Percentiles rank a stretch among this genome's conserved stretches.
phyloP scores from a whole-genome alignment of 1,140 invertebrate species.

The Papilio glaucus region DNA sequence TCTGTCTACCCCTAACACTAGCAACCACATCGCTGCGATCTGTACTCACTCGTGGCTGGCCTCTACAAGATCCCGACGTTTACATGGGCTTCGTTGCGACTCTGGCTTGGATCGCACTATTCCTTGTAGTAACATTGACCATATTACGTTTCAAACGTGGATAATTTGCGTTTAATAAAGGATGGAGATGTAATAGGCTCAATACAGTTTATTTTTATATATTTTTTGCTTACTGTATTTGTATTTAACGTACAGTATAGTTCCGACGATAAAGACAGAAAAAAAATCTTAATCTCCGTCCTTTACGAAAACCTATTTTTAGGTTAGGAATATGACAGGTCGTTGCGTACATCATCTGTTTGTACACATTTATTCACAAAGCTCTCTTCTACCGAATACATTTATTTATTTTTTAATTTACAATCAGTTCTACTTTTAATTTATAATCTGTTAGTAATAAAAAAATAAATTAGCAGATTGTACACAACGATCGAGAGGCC shows the following conservation, averaged over 20 bases:
- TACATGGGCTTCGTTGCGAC: slow-evolving; percentile 95
- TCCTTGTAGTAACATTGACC: slow-evolving; percentile 91
- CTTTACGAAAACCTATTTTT: slow-evolving; percentile 14
- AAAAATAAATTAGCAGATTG: slow-evolving; percentile 4
- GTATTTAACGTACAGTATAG: slow-evolving; percentile 15
- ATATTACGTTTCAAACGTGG: slow-evolving; percentile 90
- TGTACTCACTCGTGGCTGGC: slow-evolving; percentile 95
- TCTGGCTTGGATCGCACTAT: slow-evolving; percentile 94
- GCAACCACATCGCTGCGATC: slow-evolving; percentile 95
- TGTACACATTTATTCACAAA: slow-evolving; percentile 9
- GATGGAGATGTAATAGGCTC: slow-evolving; percentile 20
- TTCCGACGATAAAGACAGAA: neutral
- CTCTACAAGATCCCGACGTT: slow-evolving; percentile 90
- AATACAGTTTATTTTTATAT: slow-evolving; percentile 26
- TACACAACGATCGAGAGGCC: neutral
- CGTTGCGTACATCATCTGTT: slow-evolving; percentile 9
- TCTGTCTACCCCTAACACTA: slow-evolving; percentile 94
- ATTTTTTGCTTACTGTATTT: slow-evolving; percentile 22
- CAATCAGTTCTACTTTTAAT: neutral
- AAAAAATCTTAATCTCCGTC: slow-evolving; percentile 9
- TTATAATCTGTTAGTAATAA: slow-evolving; percentile 2
- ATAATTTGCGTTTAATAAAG: slow-evolving; percentile 42
- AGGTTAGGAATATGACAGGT: slow-evolving; percentile 10
- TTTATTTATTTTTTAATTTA: slow-evolving; percentile 14
- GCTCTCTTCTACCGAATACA: slow-evolving; percentile 25